A percentile compares a stretch with the other conserved stretches of the same genome.
Evolutionary conservation across 2,797 vertebrate species (phyloP).

Genomic region (Simalia tracyae): DNA sequence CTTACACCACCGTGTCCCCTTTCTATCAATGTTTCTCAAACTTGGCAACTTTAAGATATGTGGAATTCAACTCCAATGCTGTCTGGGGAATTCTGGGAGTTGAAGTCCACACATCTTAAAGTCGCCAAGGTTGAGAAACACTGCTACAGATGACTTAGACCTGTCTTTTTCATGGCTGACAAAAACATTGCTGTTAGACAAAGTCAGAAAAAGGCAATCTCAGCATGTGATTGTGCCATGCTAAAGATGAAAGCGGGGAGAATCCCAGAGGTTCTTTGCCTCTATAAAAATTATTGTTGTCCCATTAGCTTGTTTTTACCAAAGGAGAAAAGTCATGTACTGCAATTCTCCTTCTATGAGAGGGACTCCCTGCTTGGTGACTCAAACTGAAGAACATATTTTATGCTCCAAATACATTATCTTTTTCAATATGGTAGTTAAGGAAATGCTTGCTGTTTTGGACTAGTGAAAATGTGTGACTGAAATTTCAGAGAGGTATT

Average conservation of each 20-base stretch:
- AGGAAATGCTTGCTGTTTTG: constrained; percentile 36
- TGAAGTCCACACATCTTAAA: too few species aligned
- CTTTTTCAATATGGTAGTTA: constrained; percentile 29
- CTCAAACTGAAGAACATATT: constrained; percentile 19
- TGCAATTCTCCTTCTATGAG: constrained; percentile 10
- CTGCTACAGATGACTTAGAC: too few species aligned
- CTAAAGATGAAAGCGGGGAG: too few species aligned
- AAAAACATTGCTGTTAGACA: too few species aligned
- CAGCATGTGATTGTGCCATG: too few species aligned
- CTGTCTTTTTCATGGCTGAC: too few species aligned
- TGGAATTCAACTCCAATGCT: too few species aligned
- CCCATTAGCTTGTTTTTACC: constrained; percentile 47
- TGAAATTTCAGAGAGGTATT: constrained; percentile 23
- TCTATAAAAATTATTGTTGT: constrained; percentile 46
- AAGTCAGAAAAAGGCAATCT: not conserved
- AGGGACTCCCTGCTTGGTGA: not conserved
- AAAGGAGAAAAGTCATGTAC: not conserved
- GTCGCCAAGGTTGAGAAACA: too few species aligned
- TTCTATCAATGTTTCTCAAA: too few species aligned
- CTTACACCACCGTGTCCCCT: too few species aligned
- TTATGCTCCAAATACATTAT: constrained; percentile 37
- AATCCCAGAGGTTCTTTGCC: constrained; percentile 35
- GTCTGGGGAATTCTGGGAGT: too few species aligned
- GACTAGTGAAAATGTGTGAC: constrained; percentile 22
- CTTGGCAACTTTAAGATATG: too few species aligned